Percentiles rank a stretch among this genome's conserved stretches.
Conservation (phyloP, 2,888 invertebrate species). For the Elegia similella region DNA sequence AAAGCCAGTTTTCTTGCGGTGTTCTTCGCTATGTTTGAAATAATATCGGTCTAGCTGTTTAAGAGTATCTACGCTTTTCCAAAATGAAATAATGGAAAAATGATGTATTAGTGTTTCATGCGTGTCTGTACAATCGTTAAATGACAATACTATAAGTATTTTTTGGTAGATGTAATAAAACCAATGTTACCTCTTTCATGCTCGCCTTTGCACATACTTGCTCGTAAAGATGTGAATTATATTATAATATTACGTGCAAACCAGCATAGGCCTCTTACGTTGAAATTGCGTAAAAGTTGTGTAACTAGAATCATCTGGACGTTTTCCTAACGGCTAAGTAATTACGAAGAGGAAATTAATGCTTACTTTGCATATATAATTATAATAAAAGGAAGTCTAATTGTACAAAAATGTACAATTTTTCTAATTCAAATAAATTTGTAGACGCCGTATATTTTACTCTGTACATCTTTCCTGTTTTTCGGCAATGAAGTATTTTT, state of each 20-base stretch:
- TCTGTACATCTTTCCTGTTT: neutral
- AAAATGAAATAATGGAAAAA: no score
- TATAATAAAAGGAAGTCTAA: neutral
- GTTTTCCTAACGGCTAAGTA: conserved; percentile 42
- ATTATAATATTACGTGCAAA: neutral
- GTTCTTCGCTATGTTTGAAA: no score
- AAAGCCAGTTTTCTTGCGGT: no score
- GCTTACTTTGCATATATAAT: conserved; percentile 15
- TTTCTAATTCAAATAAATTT: neutral
- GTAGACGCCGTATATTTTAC: neutral
- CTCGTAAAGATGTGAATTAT: conserved; percentile 5
- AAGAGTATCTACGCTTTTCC: no score
- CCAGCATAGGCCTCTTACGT: conserved; percentile 18
- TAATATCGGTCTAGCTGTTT: no score
- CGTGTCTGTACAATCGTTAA: no score
- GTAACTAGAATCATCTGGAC: conserved; percentile 33
- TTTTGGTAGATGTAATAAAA: no score
- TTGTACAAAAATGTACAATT: neutral
- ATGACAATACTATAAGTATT: no score
- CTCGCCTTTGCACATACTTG: neutral
- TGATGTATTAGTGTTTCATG: no score
- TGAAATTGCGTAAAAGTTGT: conserved; percentile 45
- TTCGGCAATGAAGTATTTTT: neutral
- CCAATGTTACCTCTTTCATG: neutral
- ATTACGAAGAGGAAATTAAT: conserved; percentile 44